Base-by-base conservation (phyloP, 2,797 vertebrate species). In the Coracias cyanogaster region DNA sequence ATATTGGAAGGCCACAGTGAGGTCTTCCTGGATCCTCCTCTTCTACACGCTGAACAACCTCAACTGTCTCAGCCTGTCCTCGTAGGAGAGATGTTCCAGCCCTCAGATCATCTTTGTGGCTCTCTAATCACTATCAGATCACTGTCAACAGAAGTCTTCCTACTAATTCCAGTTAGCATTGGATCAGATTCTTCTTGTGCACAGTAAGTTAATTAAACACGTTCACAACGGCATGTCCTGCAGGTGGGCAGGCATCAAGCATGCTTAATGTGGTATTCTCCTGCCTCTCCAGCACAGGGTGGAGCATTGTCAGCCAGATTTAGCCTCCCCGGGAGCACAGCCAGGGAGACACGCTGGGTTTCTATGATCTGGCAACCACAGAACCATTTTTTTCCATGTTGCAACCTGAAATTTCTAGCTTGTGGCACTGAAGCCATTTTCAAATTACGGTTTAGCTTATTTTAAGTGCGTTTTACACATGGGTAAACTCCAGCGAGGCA, bases 341-440 rank as follows among this genome's bases (percentile, higher is more conserved):
- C 72, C 70, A 58, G 74, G 10, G 37, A 95, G 77, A 84, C 10
- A 10, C 0, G 1, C 49, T 10, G 61, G 9, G 31, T 80, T 93
- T 90, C 81, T 65, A 21, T 0, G 26, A 78, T 70, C 60, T 74
- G 49, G 61, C 81, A 80, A 70, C 71, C 91, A 57, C 91, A 71
- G 24, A 80, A 74, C 1, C 31, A 60, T 90, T 92, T 91, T 78
- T 82, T 90, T 17, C 73, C 64, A 8, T 80, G 67, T 86, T 80
- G 49, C 74, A 94, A 80, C 71, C 90, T 78, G 51, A 67, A 35
- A 96, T 95, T 80, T 95, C 71, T 85, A 92, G 64, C 70, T 90
- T 84, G 77, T 92, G 86, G 91, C 92, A 73, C 74, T 43, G n/a
- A 52, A 94, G 74, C 80, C 6, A 65, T 90, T 96, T 93, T 85